Evolutionary conservation across 2,113 vertebrate genomes (phyloP).

Genomic region (Aplodontia rufa): DNA sequence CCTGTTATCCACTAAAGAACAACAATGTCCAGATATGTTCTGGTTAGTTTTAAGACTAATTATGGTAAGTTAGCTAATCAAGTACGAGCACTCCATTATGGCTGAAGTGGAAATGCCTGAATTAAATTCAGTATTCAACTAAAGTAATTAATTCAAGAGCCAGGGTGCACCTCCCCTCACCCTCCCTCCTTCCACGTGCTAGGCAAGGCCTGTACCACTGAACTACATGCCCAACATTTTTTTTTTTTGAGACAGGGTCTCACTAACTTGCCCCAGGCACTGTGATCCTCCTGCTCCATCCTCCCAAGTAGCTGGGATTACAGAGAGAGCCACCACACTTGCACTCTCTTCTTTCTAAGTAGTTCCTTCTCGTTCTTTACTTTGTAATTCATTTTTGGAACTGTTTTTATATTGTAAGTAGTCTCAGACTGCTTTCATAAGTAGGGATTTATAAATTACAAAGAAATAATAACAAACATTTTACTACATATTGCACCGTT

Average conservation of each 20-base stretch:
- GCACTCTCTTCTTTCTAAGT: background rate
- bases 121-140: background rate
- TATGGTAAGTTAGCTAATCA: background rate
- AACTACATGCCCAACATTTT: background rate
- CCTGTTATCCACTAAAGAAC: background rate
- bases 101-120: background rate
- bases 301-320: background rate
- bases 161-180: background rate
- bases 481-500: background rate
- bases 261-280: background rate
- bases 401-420: background rate
- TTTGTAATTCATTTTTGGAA: background rate
- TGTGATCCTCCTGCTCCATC: background rate
- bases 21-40: background rate
- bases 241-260: background rate
- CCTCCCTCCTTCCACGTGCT: too few relatives aligned
- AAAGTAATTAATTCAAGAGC: background rate
- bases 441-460: background rate
- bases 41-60: background rate
- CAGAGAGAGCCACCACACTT: background rate
- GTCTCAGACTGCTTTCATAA: background rate
- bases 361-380: background rate
- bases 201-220: too few relatives aligned
- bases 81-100: background rate
- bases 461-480: conserved; percentile 20